Percentiles rank a stretch among this genome's conserved stretches.
Conservation (phyloP, 1,140 invertebrate species). For the Micrasema minimum region DNA sequence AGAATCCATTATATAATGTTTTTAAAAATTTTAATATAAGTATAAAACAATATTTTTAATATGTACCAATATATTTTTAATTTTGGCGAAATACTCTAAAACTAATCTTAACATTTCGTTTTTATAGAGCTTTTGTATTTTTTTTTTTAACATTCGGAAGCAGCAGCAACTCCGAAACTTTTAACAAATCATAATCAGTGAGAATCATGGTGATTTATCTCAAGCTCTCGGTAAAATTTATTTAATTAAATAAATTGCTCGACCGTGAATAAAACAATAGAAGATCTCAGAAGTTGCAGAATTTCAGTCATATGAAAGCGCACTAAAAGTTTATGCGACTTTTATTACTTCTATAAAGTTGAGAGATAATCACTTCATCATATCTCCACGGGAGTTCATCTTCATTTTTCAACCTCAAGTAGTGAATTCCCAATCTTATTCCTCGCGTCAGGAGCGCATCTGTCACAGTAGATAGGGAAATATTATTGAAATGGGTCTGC, state of each 20-base stretch:
- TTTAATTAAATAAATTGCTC: conserved; percentile 17
- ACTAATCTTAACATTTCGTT: too few species aligned
- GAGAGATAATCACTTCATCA: conserved; percentile 36
- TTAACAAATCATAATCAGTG: not conserved
- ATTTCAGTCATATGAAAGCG: conserved; percentile 24
- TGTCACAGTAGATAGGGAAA: conserved; percentile 29
- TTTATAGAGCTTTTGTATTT: too few species aligned
- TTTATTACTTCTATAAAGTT: conserved; percentile 30
- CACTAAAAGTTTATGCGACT: conserved; percentile 32
- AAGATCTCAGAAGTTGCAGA: conserved; percentile 17
- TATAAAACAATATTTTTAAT: too few species aligned
- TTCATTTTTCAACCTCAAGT: conserved; percentile 27
- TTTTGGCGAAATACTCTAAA: too few species aligned
- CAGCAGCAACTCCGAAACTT: not conserved
- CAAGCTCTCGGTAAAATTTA: not conserved
- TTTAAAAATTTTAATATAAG: not conserved
- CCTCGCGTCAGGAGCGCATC: conserved; percentile 12
- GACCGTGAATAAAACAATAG: conserved; percentile 13
- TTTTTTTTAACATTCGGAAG: not conserved
- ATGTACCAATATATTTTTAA: too few species aligned
- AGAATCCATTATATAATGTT: not conserved
- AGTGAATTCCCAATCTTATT: not conserved
- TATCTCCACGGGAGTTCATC: conserved; percentile 23
- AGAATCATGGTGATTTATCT: too few species aligned
- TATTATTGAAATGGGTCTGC: conserved; percentile 32